Percentiles rank a stretch among this genome's conserved stretches.
Conservation (phyloP, 2,888 invertebrate species). For the Pammene aurita region DNA sequence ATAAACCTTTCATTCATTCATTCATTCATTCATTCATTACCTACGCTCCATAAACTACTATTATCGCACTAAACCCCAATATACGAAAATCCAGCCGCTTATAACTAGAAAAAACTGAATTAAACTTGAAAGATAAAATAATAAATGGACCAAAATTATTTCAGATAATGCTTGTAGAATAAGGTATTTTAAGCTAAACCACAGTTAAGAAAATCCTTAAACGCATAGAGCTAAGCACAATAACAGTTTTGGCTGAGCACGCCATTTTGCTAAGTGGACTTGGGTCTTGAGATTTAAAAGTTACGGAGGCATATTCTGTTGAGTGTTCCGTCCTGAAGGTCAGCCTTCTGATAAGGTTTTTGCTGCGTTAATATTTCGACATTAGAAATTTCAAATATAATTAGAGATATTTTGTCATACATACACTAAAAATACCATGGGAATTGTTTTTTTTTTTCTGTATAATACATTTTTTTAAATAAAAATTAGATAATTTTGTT, state of each 20-base stretch:
- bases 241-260: constrained; percentile 17
- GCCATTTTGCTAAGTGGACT: constrained; percentile 22
- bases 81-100: neutral
- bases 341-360: neutral
- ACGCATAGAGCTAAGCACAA: constrained; percentile 8
- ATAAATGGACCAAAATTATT: neutral
- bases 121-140: neutral
- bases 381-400: too few relatives aligned
- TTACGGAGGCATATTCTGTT: neutral
- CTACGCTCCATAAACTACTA: too few relatives aligned
- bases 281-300: constrained; percentile 22
- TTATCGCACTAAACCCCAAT: too few relatives aligned
- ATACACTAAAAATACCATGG: too few relatives aligned
- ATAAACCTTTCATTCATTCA: too few relatives aligned
- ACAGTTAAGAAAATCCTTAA: neutral
- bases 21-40: too few relatives aligned
- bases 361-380: neutral
- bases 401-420: too few relatives aligned
- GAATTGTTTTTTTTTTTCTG: too few relatives aligned
- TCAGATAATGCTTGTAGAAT: neutral
- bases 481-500: too few relatives aligned
- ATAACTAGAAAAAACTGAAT: too few relatives aligned
- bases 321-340: constrained; percentile 3
- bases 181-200: neutral
- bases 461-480: too few relatives aligned